Evolutionary conservation across 1,140 invertebrate genomes (phyloP).

Genomic region (Drusus annulatus): DNA sequence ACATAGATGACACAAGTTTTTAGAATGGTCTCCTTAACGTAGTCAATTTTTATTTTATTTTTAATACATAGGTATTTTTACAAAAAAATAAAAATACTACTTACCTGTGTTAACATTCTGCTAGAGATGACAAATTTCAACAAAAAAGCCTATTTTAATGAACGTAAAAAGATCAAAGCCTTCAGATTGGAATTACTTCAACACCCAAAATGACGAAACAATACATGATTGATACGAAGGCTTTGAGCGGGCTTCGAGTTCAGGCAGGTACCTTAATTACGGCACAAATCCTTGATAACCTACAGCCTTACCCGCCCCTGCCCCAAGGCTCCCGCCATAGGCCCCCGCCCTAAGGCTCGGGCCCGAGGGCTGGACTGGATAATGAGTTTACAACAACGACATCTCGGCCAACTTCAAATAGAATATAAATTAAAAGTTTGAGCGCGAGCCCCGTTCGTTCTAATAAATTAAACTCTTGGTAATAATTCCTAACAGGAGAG

Average conservation of each 20-base stretch:
- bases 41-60: too few species aligned
- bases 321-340: background rate
- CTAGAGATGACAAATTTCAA: too few species aligned
- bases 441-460: constrained; percentile 3
- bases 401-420: constrained; percentile 29
- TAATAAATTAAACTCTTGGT: constrained; percentile 24
- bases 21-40: too few species aligned
- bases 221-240: constrained; percentile 6
- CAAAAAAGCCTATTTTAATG: too few species aligned
- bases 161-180: background rate
- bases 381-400: constrained; percentile 39
- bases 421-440: constrained; percentile 38
- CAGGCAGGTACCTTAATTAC: constrained; percentile 25
- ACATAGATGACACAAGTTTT: too few species aligned
- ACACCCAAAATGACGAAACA: constrained; percentile 3
- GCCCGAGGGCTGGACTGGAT: constrained; percentile 1
- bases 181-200: background rate
- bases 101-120: too few species aligned
- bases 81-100: too few species aligned
- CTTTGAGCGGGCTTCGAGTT: background rate
- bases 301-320: too few species aligned
- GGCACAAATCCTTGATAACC: background rate
- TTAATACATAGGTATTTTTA: too few species aligned
- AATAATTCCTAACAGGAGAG: constrained; percentile 15
- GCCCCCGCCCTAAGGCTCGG: background rate